These are phyloP conservation scores for Xanthia togata DNA, from an alignment of 2,888 invertebrate species.

Conservation along the genomic window DNA sequence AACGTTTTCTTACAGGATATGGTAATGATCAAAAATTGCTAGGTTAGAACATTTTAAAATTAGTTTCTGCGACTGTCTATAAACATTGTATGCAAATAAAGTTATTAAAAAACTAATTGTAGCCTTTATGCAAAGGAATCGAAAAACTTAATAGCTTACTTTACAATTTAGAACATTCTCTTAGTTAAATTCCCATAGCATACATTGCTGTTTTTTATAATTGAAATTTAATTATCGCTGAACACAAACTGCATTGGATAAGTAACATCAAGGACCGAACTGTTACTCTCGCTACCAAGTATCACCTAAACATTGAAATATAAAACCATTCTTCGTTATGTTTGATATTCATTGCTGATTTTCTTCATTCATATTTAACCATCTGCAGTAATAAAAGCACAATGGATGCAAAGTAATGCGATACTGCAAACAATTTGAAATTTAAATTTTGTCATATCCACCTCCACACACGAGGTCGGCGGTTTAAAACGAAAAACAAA, in stretches of 20 bases:
- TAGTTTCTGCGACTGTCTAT: neutral
- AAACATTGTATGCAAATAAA: conserved; percentile 23
- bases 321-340: accelerated
- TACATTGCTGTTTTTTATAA: conserved; percentile 49
- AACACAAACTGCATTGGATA: conserved; percentile 44
- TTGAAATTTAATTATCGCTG: accelerated
- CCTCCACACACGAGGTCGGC: conserved; percentile 69
- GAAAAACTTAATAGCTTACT: conserved; percentile 34
- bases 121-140: conserved; percentile 36
- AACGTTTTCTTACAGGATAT: conserved; percentile 29
- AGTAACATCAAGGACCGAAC: conserved; percentile 47
- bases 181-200: conserved; percentile 48
- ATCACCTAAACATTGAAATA: neutral
- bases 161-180: conserved; percentile 54
- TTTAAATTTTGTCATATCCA: conserved; percentile 63
- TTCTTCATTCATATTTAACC: accelerated
- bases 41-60: conserved; percentile 8
- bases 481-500: conserved; percentile 78
- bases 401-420: conserved; percentile 20
- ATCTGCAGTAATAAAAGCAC: neutral
- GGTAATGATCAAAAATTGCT: conserved; percentile 33
- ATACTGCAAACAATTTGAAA: conserved; percentile 28
- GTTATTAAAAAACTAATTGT: conserved; percentile 47
- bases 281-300: conserved; percentile 37
- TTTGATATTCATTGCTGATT: conserved; percentile 32